Base-by-base conservation (phyloP, 2,797 vertebrate genomes). In the Eleutherodactylus coqui region DNA sequence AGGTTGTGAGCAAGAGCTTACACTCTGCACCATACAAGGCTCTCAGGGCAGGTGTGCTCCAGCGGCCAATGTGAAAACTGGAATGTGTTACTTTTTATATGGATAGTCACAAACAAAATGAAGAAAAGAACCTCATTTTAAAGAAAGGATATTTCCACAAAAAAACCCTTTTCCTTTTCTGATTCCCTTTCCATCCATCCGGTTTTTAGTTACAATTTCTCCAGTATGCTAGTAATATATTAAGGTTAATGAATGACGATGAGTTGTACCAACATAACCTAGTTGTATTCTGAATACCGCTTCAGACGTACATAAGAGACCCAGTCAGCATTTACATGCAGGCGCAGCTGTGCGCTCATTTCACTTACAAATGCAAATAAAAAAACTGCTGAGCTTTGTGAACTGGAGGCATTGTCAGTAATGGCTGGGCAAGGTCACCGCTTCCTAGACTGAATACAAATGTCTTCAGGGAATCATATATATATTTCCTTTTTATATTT, bases 341-440 rank as follows among this genome's bases (percentile, higher is more conserved):
- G 60, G 69, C 84, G 53, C 84, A 86, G 79, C 85, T 86, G 79
- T 67, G 84, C 62, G 36, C 77, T 86, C 60, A 69, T 86, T 82
- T 53, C 27, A 67, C 29, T 86, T 82, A 75, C 79, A 77, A 86
- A 79, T 51, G 19, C 38, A 69, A 72, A 73, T 60, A 47, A 27
- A 84, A 78, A 83, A 82, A 27, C 79, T 82, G 85, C 85, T 86
- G 79, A 86, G 64, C n/a, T 82, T 82, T 82, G 47, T 45, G 73
- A 86, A 82, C 67, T 51, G n/a, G 58, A 76, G 32, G 21, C 36
- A 79, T 76, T 86, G 73, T 19, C 62, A 58, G 53, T 36, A 70
- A 82, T 78, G 60, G 60, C 45, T 82, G 75, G 82, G 79, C 80
- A 60, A 77, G 60, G 85, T 77, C 72, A 76, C 43, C 32, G 58